Evolutionary conservation across 2,113 vertebrate genomes (phyloP).

Genomic region (Hippopotamus amphibius): DNA sequence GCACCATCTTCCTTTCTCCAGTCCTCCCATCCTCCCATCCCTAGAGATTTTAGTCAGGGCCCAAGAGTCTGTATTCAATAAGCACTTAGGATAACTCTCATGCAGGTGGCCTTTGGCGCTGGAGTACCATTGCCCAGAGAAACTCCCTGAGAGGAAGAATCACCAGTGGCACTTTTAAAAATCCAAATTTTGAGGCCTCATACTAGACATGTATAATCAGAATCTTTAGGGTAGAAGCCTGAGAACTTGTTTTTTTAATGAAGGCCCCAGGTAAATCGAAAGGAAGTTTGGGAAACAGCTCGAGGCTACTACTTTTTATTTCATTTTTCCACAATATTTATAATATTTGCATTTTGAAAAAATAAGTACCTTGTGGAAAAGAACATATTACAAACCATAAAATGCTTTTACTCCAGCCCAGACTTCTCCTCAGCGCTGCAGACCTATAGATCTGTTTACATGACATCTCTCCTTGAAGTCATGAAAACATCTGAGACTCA

Average conservation of each 20-base stretch:
- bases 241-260: conserved; percentile 16
- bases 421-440: conserved; percentile 20
- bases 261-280: not conserved
- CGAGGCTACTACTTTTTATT: not conserved
- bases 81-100: not conserved
- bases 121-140: not conserved
- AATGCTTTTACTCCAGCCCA: not conserved
- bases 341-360: conserved; percentile 42
- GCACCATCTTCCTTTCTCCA: not conserved
- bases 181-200: not conserved
- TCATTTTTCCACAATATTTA: conserved; percentile 32
- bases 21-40: not conserved
- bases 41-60: not conserved
- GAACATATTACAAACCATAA: not conserved
- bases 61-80: not conserved
- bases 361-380: not conserved
- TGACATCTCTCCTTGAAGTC: conserved; percentile 18
- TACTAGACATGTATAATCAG: not conserved
- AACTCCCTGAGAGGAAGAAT: conserved; percentile 18
- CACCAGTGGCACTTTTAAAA: not conserved
- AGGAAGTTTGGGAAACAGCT: not conserved
- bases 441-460: not conserved
- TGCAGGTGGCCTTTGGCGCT: not conserved
- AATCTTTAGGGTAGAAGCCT: not conserved
- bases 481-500: conserved; percentile 37